Evolutionary conservation across 1,140 invertebrate species (phyloP).

Genomic region (Brachionus rubens): DNA sequence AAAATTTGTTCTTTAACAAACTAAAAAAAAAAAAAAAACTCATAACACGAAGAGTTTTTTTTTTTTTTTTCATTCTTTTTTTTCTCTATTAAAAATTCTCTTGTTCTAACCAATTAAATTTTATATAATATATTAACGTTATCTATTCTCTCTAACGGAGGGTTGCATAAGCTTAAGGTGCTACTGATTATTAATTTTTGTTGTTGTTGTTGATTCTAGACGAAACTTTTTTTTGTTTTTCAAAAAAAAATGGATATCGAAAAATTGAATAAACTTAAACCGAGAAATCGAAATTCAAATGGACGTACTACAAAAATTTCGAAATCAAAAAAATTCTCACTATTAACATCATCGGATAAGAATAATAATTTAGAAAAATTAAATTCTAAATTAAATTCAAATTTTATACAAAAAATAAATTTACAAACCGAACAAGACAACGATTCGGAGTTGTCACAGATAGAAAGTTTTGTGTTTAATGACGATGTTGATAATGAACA

Average conservation of each 20-base stretch:
- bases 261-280: conserved; percentile 18
- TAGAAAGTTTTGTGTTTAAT: conserved; percentile 16
- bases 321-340: background rate
- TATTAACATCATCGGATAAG: background rate
- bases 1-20: conserved; percentile 16
- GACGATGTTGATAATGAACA: background rate
- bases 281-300: conserved; percentile 6
- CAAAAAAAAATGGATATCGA: conserved; percentile 20
- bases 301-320: background rate
- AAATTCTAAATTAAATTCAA: conserved; percentile 14
- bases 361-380: conserved; percentile 16
- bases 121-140: conserved; percentile 42
- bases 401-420: conserved; percentile 30
- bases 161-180: too few relatives aligned
- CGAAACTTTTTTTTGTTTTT: too few relatives aligned
- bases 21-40: conserved; percentile 41
- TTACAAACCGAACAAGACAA: conserved; percentile 10
- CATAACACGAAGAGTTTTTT: conserved; percentile 37
- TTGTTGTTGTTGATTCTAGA: too few relatives aligned
- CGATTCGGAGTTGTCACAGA: background rate
- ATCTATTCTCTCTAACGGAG: conserved; percentile 7
- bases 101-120: conserved; percentile 36
- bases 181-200: too few relatives aligned
- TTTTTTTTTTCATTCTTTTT: background rate
- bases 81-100: background rate